Conservation (phyloP, 2,797 vertebrate species). For the Triplophysa bombifrons region DNA sequence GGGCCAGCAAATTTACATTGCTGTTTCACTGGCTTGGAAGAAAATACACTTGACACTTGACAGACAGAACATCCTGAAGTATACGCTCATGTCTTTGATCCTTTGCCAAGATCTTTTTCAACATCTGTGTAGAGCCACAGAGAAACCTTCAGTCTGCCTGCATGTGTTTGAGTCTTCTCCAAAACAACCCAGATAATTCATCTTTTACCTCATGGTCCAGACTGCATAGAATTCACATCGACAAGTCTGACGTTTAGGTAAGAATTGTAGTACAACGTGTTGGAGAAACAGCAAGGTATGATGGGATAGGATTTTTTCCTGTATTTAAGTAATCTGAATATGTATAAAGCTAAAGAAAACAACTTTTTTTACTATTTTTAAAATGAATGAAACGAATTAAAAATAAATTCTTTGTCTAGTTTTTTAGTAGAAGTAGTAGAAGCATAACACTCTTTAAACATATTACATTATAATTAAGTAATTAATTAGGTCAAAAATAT, state of each 20-base stretch:
- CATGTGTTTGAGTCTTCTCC: neutral
- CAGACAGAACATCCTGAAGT: neutral
- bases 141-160: neutral
- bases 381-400: too few relatives aligned
- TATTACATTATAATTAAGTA: too few relatives aligned
- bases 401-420: neutral
- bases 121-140: neutral
- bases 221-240: neutral
- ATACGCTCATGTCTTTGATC: neutral
- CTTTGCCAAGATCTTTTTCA: neutral
- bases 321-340: too few relatives aligned
- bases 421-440: neutral
- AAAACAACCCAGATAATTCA: neutral
- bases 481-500: too few relatives aligned
- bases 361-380: too few relatives aligned
- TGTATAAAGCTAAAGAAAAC: too few relatives aligned
- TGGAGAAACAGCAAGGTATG: slow-evolving; percentile 10
- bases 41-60: neutral
- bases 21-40: neutral
- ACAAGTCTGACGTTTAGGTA: neutral
- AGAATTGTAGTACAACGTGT: neutral
- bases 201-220: neutral
- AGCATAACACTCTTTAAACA: neutral
- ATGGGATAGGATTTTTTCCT: neutral
- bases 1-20: neutral